Evolutionary conservation across 2,888 invertebrate species (phyloP), one percentile per base, ranked within the genome.

Genomic region (Syrista parreyssii): DNA sequence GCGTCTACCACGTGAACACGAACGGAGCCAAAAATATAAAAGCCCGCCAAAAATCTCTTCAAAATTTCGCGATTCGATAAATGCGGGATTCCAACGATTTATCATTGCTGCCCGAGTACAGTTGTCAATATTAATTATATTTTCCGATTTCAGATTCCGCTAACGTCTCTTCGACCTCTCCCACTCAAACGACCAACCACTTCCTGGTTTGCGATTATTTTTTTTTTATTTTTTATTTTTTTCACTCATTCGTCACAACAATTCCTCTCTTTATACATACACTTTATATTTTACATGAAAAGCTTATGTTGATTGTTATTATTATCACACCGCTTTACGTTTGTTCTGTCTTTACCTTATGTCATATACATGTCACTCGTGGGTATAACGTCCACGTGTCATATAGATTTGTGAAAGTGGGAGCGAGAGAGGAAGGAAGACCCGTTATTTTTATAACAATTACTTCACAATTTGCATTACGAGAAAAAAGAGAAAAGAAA

Each of bases 1-100:
- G 55, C 55, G 55, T 9, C 23, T 1, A 36, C 23, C 23, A 23
- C 55, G 55, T 23, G 3, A 55, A 3, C 23, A 55, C 55, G 55
- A 55, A 55, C 55, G 55, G 55, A 90, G 87, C 91, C 91, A 91
- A 91, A 91, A 91, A 91, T 91, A 91, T 91, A 91, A 91, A 91
- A 91, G 89, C 90, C 91, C 89, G 91, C 91, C 91, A 91, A 90
- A 90, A 90, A 87, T 89, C 83, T 79, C 12, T 77, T 77, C 75
- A 55, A 68, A 79, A 74, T 79, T 75, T 69, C 86, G 86, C 82
- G 73, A 73, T 85, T 87, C 81, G 84, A 35, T 34, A 75, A 87
- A 87, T 86, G 87, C 86, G 86, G 87, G 84, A 85, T 85, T 84
- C 83, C 84, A 81, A 85, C 82, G 9, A 55, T 55, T 55, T 23